These are phyloP conservation scores for Apamea crenata DNA, from an alignment of 2,888 invertebrate species.

Conservation along the genomic window DNA sequence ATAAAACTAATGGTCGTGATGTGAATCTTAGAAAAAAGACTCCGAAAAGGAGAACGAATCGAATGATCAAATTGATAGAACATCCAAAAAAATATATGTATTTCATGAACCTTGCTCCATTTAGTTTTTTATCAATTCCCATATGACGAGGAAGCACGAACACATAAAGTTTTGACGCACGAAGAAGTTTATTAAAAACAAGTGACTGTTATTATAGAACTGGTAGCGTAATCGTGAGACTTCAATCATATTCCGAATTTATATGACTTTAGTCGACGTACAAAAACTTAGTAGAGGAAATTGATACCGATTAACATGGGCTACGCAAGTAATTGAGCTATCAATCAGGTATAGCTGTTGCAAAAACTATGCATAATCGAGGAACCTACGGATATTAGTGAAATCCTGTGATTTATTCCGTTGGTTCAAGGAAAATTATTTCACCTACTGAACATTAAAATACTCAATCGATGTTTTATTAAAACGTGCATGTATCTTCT, in stretches of 20 bases:
- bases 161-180: conserved; percentile 6
- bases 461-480: background rate
- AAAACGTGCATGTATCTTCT: no score
- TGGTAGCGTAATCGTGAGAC: conserved; percentile 43
- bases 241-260: conserved; percentile 43
- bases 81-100: background rate
- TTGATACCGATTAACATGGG: conserved; percentile 49
- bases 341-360: conserved; percentile 36
- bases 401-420: conserved; percentile 28
- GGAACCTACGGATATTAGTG: conserved; percentile 16
- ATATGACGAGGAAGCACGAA: conserved; percentile 1
- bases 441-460: background rate
- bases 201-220: conserved; percentile 6
- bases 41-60: background rate
- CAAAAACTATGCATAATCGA: conserved; percentile 24
- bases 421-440: conserved; percentile 11
- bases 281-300: conserved; percentile 52
- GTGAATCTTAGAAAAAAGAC: background rate
- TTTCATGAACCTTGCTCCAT: background rate
- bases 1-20: background rate
- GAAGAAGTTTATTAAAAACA: conserved; percentile 4
- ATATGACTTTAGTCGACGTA: conserved; percentile 34
- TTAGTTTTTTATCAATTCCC: background rate
- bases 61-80: background rate
- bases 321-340: conserved; percentile 30